Base-by-base conservation (phyloP, 2,113 vertebrate genomes). In the Pteropus alecto region DNA sequence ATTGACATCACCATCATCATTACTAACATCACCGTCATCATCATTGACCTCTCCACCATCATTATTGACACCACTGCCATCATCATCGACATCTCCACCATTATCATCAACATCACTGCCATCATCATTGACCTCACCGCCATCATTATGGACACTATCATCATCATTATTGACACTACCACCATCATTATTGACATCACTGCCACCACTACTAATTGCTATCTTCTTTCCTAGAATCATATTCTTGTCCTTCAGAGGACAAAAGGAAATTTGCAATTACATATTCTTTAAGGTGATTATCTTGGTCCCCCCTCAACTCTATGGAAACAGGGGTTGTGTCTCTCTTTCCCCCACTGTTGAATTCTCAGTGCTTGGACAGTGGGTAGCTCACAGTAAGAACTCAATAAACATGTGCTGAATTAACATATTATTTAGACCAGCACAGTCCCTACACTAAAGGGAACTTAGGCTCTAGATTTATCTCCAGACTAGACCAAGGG, bases 111-210 rank as follows among this genome's bases (percentile, higher is more conserved):
- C 41, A 58, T 33, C 84, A 77, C 60, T 46, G 4, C 22, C 24
- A 12, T 38, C 18, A 4, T 6, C 19, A 30, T 24, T 43, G 18
- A 48, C 24, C 1, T 35, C 58, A 41, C 41, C n/a, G 9, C 14
- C 61, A 70, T 12, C 48, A 24, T 21, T 48, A n/a, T 10, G 6
- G 21, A 6, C 73, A 41, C 14, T 54, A n/a, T 33, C 35, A 7
- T 7, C 63, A 70, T 7, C 63, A 19, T 21, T 61, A 28, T 5
- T 15, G 30, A 10, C 74, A 21, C 38, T n/a, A 71, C 43, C 11
- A 0, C 26, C 3, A 1, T 1, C 28, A 43, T 58, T 58, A n/a
- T 1, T 18, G 38, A 1, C 28, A 11, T 15, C 51, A 61, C 6
- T 1, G 13, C 35, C 33, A 54, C 86, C 78, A 56, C 51, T 18